Percentiles rank a stretch among this genome's conserved stretches.
Evolutionary conservation across 2,797 vertebrate species (phyloP).

Genomic region (Austrolebias charrua): DNA sequence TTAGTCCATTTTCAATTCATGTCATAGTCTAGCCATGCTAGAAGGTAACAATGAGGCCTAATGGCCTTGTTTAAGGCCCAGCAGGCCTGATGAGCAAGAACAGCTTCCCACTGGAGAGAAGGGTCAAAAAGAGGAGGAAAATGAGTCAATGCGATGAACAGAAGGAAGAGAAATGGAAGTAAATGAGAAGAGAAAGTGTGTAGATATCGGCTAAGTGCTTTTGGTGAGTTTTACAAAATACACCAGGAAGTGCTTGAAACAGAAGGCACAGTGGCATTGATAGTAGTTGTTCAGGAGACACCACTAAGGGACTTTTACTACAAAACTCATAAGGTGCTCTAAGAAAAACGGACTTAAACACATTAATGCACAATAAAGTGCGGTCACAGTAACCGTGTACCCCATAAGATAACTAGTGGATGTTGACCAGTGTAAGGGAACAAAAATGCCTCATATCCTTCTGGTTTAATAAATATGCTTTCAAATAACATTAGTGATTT

Average conservation of each 20-base stretch:
- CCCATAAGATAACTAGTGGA: slow-evolving; percentile 60
- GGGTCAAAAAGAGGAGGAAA: slow-evolving; percentile 30
- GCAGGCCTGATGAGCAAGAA: slow-evolving; percentile 31
- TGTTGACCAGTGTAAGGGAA: slow-evolving; percentile 18
- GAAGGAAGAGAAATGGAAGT: slow-evolving; percentile 14
- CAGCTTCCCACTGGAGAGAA: slow-evolving; percentile 17
- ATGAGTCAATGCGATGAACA: slow-evolving; percentile 32
- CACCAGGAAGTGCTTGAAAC: slow-evolving; percentile 85
- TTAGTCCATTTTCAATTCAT: slow-evolving; percentile 32
- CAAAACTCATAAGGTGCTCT: slow-evolving; percentile 75
- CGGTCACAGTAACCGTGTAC: slow-evolving; percentile 60
- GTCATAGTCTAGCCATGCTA: slow-evolving; percentile 53
- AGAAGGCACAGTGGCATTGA: slow-evolving; percentile 86
- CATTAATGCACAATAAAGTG: slow-evolving; percentile 73
- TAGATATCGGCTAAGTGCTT: slow-evolving; percentile 80
- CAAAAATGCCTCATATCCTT: slow-evolving; percentile 26
- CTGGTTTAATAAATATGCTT: slow-evolving; percentile 31
- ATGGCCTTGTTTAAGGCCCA: slow-evolving; percentile 57
- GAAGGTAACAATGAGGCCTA: slow-evolving; percentile 46
- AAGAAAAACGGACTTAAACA: slow-evolving; percentile 64
- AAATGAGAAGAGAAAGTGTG: slow-evolving; percentile 35
- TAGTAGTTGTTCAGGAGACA: slow-evolving; percentile 80
- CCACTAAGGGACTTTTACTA: slow-evolving; percentile 78
- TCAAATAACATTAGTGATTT: slow-evolving; percentile 12
- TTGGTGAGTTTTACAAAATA: slow-evolving; percentile 84